Conservation (phyloP, 2,888 invertebrate species). For the Chalcis sispes region DNA sequence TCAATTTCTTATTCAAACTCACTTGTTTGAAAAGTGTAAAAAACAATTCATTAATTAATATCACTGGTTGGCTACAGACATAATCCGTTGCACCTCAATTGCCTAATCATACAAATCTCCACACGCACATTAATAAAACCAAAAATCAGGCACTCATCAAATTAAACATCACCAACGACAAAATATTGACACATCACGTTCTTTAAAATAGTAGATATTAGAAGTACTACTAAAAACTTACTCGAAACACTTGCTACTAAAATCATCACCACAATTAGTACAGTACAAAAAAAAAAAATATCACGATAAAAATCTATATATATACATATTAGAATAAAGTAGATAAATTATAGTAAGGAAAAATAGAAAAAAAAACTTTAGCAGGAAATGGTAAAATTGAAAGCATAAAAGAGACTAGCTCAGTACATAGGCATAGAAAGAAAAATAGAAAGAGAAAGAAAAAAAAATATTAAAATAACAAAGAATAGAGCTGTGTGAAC, state of each 20-base stretch:
- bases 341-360: slow-evolving; percentile 9
- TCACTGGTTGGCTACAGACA: slow-evolving; percentile 50
- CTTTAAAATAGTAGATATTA: background rate
- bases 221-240: background rate
- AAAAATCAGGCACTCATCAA: slow-evolving; percentile 52
- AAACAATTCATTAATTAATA: slow-evolving; percentile 44
- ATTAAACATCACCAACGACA: slow-evolving; percentile 45
- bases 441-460: slow-evolving; percentile 41
- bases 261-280: slow-evolving; percentile 6
- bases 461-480: slow-evolving; percentile 20
- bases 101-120: slow-evolving; percentile 49
- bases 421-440: slow-evolving; percentile 1
- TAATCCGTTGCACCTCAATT: slow-evolving; percentile 45
- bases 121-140: slow-evolving; percentile 51
- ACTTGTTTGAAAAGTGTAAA: slow-evolving; percentile 24
- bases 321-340: slow-evolving; percentile 11
- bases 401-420: background rate
- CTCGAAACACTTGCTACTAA: slow-evolving; percentile 7
- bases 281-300: background rate
- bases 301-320: background rate
- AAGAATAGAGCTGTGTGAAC: slow-evolving; percentile 24
- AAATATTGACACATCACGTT: slow-evolving; percentile 21
- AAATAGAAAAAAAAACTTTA: slow-evolving; percentile 38
- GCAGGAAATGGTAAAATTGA: slow-evolving; percentile 29
- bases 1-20: slow-evolving; percentile 28